These are phyloP conservation scores for Spodoptera littoralis DNA, from an alignment of 2,888 invertebrate species.

Conservation along the genomic window DNA sequence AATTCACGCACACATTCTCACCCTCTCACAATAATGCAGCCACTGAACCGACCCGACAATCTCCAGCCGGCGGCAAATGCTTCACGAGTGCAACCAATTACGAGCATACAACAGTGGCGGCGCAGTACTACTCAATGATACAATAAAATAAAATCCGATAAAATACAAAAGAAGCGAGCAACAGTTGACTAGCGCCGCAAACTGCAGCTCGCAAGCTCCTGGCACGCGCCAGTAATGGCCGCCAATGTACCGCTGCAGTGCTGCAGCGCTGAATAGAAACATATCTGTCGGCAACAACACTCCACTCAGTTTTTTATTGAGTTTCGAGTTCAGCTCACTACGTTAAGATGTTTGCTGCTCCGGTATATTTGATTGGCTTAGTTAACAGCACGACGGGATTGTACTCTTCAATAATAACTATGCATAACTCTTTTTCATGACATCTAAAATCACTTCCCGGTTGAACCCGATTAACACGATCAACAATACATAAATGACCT, in stretches of 20 bases:
- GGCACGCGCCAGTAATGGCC: slow-evolving; percentile 8
- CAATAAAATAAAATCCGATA: neutral
- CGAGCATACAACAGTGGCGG: neutral
- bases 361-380: slow-evolving; percentile 11
- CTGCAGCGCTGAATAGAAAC: slow-evolving; percentile 14
- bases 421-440: too few relatives aligned
- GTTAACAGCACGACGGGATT: neutral
- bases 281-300: slow-evolving; percentile 12
- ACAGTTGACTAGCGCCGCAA: neutral
- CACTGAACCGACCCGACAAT: neutral
- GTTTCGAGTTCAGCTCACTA: slow-evolving; percentile 2
- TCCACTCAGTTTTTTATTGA: slow-evolving; percentile 23
- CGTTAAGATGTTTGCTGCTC: neutral
- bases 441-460: too few relatives aligned
- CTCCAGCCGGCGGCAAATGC: too few relatives aligned
- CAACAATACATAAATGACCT: too few relatives aligned
- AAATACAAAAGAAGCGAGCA: slow-evolving; percentile 10
- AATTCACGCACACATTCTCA: too few relatives aligned
- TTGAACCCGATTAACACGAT: too few relatives aligned
- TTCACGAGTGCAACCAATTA: neutral
- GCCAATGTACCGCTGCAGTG: neutral
- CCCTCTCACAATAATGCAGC: too few relatives aligned
- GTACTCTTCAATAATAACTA: neutral
- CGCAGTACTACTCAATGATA: neutral
- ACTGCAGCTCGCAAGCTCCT: neutral